These are phyloP conservation scores for Rhynchonycteris naso DNA, from an alignment of 2,797 vertebrate genomes.

Conservation along the genomic window DNA sequence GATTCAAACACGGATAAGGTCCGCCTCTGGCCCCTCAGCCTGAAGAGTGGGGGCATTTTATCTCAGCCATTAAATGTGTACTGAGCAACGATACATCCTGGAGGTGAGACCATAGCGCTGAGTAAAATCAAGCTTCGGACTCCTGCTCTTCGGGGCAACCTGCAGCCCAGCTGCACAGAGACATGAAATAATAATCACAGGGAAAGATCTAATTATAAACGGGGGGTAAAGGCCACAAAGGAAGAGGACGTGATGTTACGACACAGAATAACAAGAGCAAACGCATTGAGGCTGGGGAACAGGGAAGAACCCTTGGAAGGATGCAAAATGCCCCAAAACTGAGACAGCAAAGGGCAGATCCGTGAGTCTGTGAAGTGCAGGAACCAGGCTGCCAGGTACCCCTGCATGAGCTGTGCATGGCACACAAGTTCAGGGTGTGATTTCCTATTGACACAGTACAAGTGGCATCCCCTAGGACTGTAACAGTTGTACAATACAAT, in stretches of 20 bases:
- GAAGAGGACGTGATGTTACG: slow-evolving; percentile 49
- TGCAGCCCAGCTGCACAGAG: slow-evolving; percentile 49
- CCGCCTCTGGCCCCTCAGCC: background rate
- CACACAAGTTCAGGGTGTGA: too few relatives aligned
- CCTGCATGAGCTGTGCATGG: too few relatives aligned
- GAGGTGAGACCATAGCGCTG: background rate
- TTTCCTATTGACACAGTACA: too few relatives aligned
- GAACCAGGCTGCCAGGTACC: too few relatives aligned
- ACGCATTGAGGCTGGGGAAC: background rate
- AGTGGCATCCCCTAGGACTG: background rate
- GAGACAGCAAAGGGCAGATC: background rate
- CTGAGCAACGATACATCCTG: background rate
- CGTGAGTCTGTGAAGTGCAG: too few relatives aligned
- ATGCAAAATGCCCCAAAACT: background rate
- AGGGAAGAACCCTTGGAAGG: background rate
- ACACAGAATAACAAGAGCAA: slow-evolving; percentile 53
- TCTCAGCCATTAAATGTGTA: background rate
- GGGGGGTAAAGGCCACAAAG: slow-evolving; percentile 60
- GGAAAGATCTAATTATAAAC: slow-evolving; percentile 77
- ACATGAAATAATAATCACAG: slow-evolving; percentile 75
- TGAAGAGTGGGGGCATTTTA: background rate
- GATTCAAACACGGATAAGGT: background rate
- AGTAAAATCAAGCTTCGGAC: background rate
- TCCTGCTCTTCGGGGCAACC: background rate
- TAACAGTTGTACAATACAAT: background rate